These are phyloP conservation scores for Caenorhabditis angaria DNA, from an alignment of 2,888 invertebrate species.

Conservation along the genomic window DNA sequence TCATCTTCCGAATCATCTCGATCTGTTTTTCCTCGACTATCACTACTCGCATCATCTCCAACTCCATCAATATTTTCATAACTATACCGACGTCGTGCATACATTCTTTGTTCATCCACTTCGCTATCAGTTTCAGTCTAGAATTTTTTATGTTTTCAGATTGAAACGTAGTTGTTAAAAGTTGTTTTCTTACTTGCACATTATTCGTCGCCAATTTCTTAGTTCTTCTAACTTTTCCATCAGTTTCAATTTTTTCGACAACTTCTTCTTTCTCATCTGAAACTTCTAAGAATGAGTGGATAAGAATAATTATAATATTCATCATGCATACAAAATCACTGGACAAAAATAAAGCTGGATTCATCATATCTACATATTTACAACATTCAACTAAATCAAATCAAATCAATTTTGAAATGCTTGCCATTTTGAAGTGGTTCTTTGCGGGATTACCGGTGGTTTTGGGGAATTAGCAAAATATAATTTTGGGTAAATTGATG, in stretches of 20 bases:
- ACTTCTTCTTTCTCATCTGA: not conserved
- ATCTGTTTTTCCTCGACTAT: constrained; percentile 51
- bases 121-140: constrained; percentile 47
- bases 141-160: constrained; percentile 7
- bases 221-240: not conserved
- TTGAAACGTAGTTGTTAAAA: too few species aligned
- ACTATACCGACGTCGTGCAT: constrained; percentile 44
- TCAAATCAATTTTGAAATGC: not conserved
- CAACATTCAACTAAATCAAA: not conserved
- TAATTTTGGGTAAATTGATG: constrained; percentile 5
- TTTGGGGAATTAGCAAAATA: not conserved
- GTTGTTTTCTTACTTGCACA: not conserved
- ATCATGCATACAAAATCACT: too few species aligned
- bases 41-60: constrained; percentile 60
- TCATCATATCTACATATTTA: not conserved
- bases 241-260: too few species aligned
- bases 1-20: constrained; percentile 43
- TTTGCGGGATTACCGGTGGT: not conserved
- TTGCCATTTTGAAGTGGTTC: constrained; percentile 12
- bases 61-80: constrained; percentile 61
- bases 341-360: too few species aligned
- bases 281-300: too few species aligned
- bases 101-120: constrained; percentile 54
- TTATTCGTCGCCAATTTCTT: not conserved
- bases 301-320: too few species aligned